Base-by-base conservation (phyloP, 1,140 invertebrate species). In the Teleopsis dalmanni region DNA sequence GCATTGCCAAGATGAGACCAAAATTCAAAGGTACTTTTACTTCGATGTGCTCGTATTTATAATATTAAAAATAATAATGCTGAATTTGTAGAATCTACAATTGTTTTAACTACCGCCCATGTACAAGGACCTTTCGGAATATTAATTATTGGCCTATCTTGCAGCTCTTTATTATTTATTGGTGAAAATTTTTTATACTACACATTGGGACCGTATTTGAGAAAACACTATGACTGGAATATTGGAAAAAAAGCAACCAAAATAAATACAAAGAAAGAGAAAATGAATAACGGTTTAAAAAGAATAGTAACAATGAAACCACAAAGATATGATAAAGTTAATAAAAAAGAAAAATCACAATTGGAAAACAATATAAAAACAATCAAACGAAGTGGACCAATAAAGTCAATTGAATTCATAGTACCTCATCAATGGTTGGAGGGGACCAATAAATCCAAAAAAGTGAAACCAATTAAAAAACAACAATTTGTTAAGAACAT, bases 111-210 rank as follows among this genome's bases (percentile, higher is more conserved):
- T 22, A 58, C 70, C 19, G 56, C 70, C 29, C 75, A 77, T 56
- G 54, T 78, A 14, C 67, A 75, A 52, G 72, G 74, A 3, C 72
- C 75, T 4, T 77, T 77, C 50, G 57, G 65, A 11, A 69, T 72
- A 7, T 53, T 78, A 4, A 40, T 59, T 11, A 35, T 74, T 7
- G 76, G 76, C 1, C 54, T 70, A 26, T 13, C 21, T 7, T 26
- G 4, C 6, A 45, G 49, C 37, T 11, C 37, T 7, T 9, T 33
- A 4, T 18, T 47, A 25, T 51, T 51, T 40, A 11, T 51, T 3
- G 35, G 14, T 5, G 49, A 51, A 26, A 26, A 46, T 1, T 23
- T 51, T 13, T 25, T n/a, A n/a, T 51, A 19, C 29, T 29, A 40
- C n/a, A 2, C 34, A 7, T 11, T 33, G 2, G 9, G 3, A 11